A percentile compares a stretch with the other conserved stretches of the same genome.
Conservation (phyloP, 2,113 vertebrate genomes). For the Coreoperca whiteheadi region DNA sequence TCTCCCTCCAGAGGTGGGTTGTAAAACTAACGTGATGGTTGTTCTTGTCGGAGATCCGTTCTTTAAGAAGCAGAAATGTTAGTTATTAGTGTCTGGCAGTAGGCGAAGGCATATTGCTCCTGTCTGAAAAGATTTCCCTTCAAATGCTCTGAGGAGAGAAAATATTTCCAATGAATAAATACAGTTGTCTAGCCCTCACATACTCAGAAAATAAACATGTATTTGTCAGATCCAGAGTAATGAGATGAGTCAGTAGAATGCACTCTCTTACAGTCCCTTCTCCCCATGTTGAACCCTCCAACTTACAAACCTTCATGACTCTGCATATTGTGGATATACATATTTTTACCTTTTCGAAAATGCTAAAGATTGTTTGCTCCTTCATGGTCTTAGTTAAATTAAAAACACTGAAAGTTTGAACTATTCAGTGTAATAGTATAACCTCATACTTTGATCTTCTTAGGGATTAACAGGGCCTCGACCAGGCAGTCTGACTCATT, state of each 20-base stretch:
- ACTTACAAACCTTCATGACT: neutral
- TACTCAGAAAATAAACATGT: neutral
- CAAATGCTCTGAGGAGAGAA: neutral
- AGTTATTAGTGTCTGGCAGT: neutral
- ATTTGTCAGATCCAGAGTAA: constrained; percentile 14
- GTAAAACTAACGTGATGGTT: constrained; percentile 15
- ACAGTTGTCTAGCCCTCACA: neutral
- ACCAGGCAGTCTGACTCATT: constrained; percentile 42
- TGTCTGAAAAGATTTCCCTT: neutral
- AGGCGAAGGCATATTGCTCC: neutral
- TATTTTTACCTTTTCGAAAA: constrained; percentile 34
- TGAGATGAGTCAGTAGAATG: neutral
- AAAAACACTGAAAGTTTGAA: constrained; percentile 37
- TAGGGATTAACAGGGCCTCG: constrained; percentile 35
- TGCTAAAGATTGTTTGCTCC: constrained; percentile 28
- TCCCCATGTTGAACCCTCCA: neutral
- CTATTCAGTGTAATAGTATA: constrained; percentile 43
- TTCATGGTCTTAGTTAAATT: constrained; percentile 29
- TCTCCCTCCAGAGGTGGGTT: constrained; percentile 29
- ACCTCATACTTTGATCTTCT: constrained; percentile 55
- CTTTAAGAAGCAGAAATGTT: constrained; percentile 31
- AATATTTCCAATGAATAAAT: neutral
- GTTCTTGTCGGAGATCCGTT: neutral
- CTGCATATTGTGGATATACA: neutral
- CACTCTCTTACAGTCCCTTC: neutral